A percentile compares a stretch with the other conserved stretches of the same genome.
phyloP scores from a whole-genome alignment of 2,797 vertebrate genomes.

The Tapera naevia region DNA sequence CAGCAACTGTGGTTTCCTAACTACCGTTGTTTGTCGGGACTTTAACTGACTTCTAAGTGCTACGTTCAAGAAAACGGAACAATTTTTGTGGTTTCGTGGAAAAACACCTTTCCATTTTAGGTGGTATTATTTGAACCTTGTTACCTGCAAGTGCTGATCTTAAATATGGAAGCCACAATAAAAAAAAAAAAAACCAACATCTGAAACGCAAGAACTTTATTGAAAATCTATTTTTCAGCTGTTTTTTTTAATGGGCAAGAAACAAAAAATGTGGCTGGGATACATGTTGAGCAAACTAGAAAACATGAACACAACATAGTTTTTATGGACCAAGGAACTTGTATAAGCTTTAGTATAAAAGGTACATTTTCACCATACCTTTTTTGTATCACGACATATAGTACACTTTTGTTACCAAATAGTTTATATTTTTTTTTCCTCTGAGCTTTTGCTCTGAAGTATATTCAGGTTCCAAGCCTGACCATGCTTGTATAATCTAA shows the following conservation, averaged over 20 bases:
- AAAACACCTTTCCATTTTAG: constrained; percentile 80
- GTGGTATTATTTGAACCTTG: constrained; percentile 70
- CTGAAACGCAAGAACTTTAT: constrained; percentile 71
- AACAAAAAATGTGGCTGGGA: constrained; percentile 85
- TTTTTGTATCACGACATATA: constrained; percentile 98
- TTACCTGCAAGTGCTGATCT: constrained; percentile 79
- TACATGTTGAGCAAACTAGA: constrained; percentile 81
- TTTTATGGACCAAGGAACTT: constrained; percentile 99
- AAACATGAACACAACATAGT: constrained; percentile 90
- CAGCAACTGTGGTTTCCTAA: constrained; percentile 96
- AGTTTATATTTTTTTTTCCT: constrained; percentile 89
- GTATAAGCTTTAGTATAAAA: constrained; percentile 99
- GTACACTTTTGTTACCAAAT: constrained; percentile 99
- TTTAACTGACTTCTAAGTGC: constrained; percentile 83
- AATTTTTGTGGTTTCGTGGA: constrained; percentile 82
- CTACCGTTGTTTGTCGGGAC: constrained; percentile 78
- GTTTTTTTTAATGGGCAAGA: constrained; percentile 81
- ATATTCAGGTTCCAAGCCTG: constrained; percentile 85
- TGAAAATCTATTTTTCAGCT: constrained; percentile 81
- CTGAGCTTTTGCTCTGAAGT: constrained; percentile 86
- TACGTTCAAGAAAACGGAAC: constrained; percentile 80
- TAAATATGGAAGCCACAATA: constrained; percentile 84
- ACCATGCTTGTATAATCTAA: constrained; percentile 84
- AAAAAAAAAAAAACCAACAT: constrained; percentile 69
- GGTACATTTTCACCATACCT: constrained; percentile 99